phyloP scores from a whole-genome alignment of 2,888 invertebrate genomes.

The Marronus borbonicus region DNA sequence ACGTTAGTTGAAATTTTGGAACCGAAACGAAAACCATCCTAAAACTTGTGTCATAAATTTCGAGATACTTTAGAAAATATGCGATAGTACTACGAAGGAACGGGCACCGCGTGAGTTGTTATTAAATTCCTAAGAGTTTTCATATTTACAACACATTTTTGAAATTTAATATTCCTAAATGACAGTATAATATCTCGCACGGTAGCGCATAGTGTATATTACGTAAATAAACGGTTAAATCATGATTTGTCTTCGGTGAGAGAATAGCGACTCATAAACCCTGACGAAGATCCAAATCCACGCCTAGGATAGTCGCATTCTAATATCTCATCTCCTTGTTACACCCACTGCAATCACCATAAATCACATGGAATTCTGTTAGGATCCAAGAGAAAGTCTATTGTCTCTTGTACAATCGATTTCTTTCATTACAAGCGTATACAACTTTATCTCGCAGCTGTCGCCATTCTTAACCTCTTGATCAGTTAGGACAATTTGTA shows the following conservation, averaged over 20 bases:
- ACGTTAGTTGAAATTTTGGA: conserved; percentile 24
- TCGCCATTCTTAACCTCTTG: conserved; percentile 51
- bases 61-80: conserved; percentile 41
- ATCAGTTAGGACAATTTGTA: conserved; percentile 50
- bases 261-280: conserved; percentile 57
- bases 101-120: conserved; percentile 30
- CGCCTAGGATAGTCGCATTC: conserved; percentile 59
- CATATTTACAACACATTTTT: conserved; percentile 47
- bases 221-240: conserved; percentile 56
- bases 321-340: conserved; percentile 61
- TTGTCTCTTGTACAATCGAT: conserved; percentile 50
- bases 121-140: conserved; percentile 46
- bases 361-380: conserved; percentile 58
- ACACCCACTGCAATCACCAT: conserved; percentile 61
- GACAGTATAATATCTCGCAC: conserved; percentile 46
- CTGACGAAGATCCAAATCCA: conserved; percentile 58
- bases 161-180: conserved; percentile 51
- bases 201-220: conserved; percentile 39
- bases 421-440: conserved; percentile 28
- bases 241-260: conserved; percentile 57
- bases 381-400: conserved; percentile 51
- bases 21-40: conserved; percentile 15
- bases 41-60: conserved; percentile 39
- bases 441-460: conserved; percentile 47
- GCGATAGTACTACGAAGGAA: conserved; percentile 16